phyloP scores from a whole-genome alignment of 2,797 vertebrate genomes.

The Myotis daubentonii region DNA sequence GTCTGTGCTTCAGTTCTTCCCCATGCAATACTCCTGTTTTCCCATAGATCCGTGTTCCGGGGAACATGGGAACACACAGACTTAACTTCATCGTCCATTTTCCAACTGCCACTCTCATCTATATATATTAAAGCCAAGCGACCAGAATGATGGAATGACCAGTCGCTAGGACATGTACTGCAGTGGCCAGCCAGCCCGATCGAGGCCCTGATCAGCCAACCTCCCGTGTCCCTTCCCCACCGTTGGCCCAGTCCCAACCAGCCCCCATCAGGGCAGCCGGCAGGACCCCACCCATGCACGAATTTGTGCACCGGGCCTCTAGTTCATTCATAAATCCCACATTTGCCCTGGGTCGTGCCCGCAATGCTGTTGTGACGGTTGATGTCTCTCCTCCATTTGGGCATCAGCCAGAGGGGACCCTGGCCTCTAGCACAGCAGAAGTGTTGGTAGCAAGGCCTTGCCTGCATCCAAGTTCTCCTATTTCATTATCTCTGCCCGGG shows the following conservation, averaged over 20 bases:
- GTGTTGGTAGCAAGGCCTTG: not conserved
- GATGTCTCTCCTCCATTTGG: not conserved
- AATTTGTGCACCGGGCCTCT: too few species aligned
- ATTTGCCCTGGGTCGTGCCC: not conserved
- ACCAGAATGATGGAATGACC: too few species aligned
- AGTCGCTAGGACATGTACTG: fast-evolving
- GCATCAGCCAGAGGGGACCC: not conserved
- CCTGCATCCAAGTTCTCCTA: not conserved
- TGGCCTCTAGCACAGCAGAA: not conserved
- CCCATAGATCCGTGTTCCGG: not conserved
- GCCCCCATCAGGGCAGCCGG: too few species aligned
- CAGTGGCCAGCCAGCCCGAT: too few species aligned
- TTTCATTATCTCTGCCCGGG: not conserved
- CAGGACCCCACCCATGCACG: too few species aligned
- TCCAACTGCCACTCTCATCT: too few species aligned
- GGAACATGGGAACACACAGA: not conserved
- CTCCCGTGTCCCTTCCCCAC: too few species aligned
- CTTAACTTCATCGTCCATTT: not conserved
- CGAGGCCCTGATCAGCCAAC: too few species aligned
- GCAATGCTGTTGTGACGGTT: too few species aligned
- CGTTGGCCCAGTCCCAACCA: too few species aligned
- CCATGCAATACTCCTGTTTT: not conserved
- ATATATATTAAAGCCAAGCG: too few species aligned
- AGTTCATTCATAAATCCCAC: fast-evolving
- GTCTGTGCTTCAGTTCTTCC: not conserved